Evolutionary conservation across 2,888 invertebrate genomes (phyloP).

Genomic region (Linnaemya tessellans): DNA sequence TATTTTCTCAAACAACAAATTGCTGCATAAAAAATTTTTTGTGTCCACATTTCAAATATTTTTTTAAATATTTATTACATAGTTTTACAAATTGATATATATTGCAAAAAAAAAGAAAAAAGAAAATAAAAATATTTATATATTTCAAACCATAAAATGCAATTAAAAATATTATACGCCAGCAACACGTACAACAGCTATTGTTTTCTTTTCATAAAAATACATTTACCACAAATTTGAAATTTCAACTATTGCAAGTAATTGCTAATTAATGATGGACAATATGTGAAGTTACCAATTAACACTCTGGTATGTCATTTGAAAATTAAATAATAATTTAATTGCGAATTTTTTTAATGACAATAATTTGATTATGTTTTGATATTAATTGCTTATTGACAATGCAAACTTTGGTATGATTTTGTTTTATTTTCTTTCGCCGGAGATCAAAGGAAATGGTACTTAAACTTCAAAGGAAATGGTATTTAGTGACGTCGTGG

Average conservation of each 20-base stretch:
- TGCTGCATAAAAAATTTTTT: constrained; percentile 27
- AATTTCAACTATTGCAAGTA: background rate
- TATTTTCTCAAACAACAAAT: constrained; percentile 13
- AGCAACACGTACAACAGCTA: constrained; percentile 24
- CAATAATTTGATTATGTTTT: background rate
- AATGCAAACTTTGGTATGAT: background rate
- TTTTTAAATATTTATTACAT: constrained; percentile 14
- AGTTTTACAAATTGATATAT: constrained; percentile 12
- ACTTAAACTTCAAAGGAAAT: no score
- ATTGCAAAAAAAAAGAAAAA: background rate
- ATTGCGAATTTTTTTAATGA: background rate
- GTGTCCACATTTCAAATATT: background rate
- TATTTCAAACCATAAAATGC: constrained; percentile 10
- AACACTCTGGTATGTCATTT: background rate
- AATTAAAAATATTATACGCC: constrained; percentile 31
- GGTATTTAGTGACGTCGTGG: no score
- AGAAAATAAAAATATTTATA: no score
- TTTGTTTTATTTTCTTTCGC: background rate
- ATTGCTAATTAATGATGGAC: background rate
- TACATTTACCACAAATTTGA: background rate
- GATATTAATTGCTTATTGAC: background rate
- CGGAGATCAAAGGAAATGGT: no score
- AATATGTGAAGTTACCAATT: background rate
- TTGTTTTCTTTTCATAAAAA: constrained; percentile 8
- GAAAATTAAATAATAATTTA: background rate